phyloP scores from a whole-genome alignment of 2,113 vertebrate genomes.

The Notothenia rossii region DNA sequence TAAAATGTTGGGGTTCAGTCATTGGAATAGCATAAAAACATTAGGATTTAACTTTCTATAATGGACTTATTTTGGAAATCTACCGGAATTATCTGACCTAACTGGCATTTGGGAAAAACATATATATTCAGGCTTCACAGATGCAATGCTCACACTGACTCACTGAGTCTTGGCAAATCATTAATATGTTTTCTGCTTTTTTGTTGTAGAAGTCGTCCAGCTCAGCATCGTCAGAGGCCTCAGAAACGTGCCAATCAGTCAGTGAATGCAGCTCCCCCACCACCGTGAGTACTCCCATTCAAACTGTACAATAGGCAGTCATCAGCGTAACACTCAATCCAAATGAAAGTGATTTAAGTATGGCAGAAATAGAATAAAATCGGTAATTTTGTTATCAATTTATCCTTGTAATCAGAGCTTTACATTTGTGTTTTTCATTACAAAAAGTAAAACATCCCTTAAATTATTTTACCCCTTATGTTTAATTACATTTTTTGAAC shows the following conservation, averaged over 20 bases:
- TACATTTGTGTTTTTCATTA: not conserved
- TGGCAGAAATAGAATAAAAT: not conserved
- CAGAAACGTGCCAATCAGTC: slow-evolving; percentile 97
- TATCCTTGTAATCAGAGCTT: not conserved
- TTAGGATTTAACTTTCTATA: no score
- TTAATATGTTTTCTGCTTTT: not conserved
- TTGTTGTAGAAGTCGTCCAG: slow-evolving; percentile 94
- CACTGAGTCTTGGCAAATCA: not conserved
- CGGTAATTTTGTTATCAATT: not conserved
- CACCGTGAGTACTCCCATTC: slow-evolving; percentile 87
- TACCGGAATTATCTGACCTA: not conserved
- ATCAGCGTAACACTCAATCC: not conserved
- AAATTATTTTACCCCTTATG: not conserved
- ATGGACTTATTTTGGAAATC: no score
- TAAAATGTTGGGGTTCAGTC: not conserved
- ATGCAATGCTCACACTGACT: no score
- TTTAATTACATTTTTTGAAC: not conserved
- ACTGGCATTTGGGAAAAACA: not conserved
- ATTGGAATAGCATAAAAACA: no score
- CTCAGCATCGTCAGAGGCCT: slow-evolving; percentile 96
- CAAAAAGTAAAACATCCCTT: not conserved
- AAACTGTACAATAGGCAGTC: not conserved
- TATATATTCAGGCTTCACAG: not conserved
- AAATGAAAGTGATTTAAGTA: not conserved
- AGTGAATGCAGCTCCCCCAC: slow-evolving; percentile 99